These are phyloP conservation scores for Lepidonotus clava DNA, from an alignment of 2,888 invertebrate species.

Conservation along the genomic window DNA sequence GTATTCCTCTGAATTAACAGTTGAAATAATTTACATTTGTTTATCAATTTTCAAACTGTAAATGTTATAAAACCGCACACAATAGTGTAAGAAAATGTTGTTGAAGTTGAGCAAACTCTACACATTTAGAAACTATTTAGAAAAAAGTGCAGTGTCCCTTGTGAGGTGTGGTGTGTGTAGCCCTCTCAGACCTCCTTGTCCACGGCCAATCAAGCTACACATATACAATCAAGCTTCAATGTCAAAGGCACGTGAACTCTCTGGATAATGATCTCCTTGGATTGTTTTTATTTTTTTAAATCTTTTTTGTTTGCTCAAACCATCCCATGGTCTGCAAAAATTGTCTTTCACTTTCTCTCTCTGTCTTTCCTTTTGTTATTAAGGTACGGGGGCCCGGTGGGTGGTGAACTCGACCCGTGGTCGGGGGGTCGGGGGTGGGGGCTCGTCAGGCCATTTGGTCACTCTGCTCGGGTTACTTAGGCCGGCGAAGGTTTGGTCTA, in stretches of 20 bases:
- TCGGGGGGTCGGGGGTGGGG: neutral
- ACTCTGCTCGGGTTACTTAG: constrained; percentile 28
- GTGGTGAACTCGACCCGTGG: too few relatives aligned
- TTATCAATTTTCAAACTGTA: too few relatives aligned
- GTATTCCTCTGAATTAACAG: too few relatives aligned
- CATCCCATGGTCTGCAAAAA: constrained; percentile 17
- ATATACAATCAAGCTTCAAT: constrained; percentile 43
- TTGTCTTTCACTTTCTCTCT: neutral
- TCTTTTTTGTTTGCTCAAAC: too few relatives aligned
- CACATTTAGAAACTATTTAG: too few relatives aligned
- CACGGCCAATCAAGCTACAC: neutral
- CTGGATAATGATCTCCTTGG: constrained; percentile 18
- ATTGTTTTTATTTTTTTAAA: too few relatives aligned
- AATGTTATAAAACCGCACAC: too few relatives aligned
- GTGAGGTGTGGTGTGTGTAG: neutral
- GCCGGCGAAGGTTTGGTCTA: neutral
- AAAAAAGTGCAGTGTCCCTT: too few relatives aligned
- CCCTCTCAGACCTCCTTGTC: neutral
- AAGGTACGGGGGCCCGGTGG: neutral
- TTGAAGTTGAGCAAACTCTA: too few relatives aligned
- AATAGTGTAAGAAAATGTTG: too few relatives aligned
- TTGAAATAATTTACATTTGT: too few relatives aligned
- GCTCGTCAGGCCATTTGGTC: neutral
- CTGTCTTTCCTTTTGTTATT: neutral
- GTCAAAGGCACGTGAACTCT: constrained; percentile 54